phyloP scores from a whole-genome alignment of 1,140 invertebrate species.

The Coptotermes formosanus region DNA sequence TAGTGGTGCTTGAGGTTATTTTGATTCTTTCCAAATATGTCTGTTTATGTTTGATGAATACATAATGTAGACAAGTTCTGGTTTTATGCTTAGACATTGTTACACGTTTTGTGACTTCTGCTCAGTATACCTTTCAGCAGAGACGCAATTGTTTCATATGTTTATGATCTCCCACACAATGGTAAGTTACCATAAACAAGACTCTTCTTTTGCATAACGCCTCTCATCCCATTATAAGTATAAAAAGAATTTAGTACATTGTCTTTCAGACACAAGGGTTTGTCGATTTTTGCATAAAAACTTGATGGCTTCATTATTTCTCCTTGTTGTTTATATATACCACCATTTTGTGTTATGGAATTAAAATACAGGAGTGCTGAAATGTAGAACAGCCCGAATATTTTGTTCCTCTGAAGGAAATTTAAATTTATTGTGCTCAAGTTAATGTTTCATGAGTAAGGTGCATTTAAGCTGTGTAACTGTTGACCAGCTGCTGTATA shows the following conservation, averaged over 20 bases:
- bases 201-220: neutral
- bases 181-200: conserved; percentile 11
- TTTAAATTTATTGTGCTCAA: neutral
- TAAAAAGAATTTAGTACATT: neutral
- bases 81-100: neutral
- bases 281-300: neutral
- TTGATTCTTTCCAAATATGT: conserved; percentile 13
- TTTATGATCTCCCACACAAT: conserved; percentile 2
- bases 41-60: conserved; percentile 13
- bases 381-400: neutral
- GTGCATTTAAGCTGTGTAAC: neutral
- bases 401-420: neutral
- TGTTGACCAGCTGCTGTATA: neutral
- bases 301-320: neutral
- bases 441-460: neutral
- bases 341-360: neutral
- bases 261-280: neutral
- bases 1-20: neutral
- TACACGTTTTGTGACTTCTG: neutral
- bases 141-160: neutral
- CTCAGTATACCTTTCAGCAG: neutral
- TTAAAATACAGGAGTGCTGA: neutral
- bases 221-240: neutral
- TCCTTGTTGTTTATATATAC: neutral
- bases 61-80: neutral